These are phyloP conservation scores for Medauroidea extradentata DNA, from an alignment of 1,140 invertebrate genomes.

Conservation along the genomic window DNA sequence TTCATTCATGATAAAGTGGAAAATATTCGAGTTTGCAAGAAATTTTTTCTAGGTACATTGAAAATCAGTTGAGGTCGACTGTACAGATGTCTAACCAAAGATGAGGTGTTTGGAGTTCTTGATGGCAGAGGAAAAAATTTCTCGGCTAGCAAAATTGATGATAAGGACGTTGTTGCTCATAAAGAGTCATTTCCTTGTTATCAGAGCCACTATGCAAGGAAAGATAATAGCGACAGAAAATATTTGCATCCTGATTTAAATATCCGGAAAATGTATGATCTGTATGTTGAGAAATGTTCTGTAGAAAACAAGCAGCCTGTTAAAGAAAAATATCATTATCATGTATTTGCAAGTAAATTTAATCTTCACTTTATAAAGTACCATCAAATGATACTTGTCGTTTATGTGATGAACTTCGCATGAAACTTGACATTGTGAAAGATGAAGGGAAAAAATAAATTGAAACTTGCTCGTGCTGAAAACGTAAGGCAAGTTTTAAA, in stretches of 20 bases:
- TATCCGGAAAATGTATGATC: constrained; percentile 25
- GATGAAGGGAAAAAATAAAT: neutral
- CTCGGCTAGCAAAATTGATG: constrained; percentile 17
- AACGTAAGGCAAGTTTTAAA: constrained; percentile 24
- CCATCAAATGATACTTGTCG: constrained; percentile 26
- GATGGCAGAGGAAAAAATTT: constrained; percentile 22
- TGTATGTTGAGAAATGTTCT: constrained; percentile 22
- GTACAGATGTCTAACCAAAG: constrained; percentile 20
- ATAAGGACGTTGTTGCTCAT: constrained; percentile 23
- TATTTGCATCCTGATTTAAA: constrained; percentile 25
- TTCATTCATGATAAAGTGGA: no score
- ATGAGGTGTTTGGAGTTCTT: constrained; percentile 18
- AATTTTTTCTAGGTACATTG: constrained; percentile 28
- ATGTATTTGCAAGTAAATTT: constrained; percentile 28
- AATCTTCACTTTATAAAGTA: constrained; percentile 24
- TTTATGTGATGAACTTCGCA: constrained; percentile 16
- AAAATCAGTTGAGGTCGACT: constrained; percentile 22
- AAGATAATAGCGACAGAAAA: constrained; percentile 24
- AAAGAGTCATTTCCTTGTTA: constrained; percentile 24
- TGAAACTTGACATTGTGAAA: neutral
- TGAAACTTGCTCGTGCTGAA: constrained; percentile 22
- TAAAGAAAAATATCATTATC: constrained; percentile 23
- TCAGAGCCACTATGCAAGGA: constrained; percentile 26
- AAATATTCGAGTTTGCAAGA: constrained; percentile 11
- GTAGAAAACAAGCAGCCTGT: constrained; percentile 15